Percentiles rank a stretch among this genome's conserved stretches.
phyloP scores from a whole-genome alignment of 2,797 vertebrate genomes.

The Myotis findleyi region DNA sequence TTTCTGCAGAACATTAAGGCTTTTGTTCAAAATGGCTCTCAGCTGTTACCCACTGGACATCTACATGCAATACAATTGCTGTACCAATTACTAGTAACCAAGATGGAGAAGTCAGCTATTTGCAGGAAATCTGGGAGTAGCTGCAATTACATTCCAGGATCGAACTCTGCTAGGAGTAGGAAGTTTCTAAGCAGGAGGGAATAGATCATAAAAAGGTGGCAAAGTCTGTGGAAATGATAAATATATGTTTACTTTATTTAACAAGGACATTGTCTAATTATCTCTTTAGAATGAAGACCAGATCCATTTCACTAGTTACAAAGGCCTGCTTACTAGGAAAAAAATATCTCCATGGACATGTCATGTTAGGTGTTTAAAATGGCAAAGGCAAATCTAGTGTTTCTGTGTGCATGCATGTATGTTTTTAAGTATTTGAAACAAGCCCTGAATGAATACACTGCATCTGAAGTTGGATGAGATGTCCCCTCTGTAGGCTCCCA shows the following conservation, averaged over 20 bases:
- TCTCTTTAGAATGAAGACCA: neutral
- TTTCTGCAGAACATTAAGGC: neutral
- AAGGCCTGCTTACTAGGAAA: neutral
- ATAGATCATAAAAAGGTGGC: neutral
- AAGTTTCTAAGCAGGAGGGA: neutral
- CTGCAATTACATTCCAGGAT: neutral
- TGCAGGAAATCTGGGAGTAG: neutral
- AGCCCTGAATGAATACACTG: neutral
- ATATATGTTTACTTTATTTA: slow-evolving; percentile 29
- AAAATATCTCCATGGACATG: neutral
- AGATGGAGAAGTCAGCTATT: slow-evolving; percentile 4
- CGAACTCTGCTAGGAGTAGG: neutral
- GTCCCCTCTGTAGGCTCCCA: neutral
- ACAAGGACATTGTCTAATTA: neutral
- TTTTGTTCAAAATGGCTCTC: neutral
- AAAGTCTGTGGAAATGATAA: neutral
- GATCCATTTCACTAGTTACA: neutral
- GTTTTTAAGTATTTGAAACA: neutral
- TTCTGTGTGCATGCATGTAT: neutral
- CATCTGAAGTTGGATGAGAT: neutral
- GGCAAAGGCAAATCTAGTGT: neutral
- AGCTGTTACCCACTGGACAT: neutral
- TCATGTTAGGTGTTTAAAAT: neutral
- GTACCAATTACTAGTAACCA: neutral
- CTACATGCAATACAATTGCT: neutral